These are phyloP conservation scores for Muscidifurax raptorellus DNA, from an alignment of 1,140 invertebrate species.

Conservation along the genomic window DNA sequence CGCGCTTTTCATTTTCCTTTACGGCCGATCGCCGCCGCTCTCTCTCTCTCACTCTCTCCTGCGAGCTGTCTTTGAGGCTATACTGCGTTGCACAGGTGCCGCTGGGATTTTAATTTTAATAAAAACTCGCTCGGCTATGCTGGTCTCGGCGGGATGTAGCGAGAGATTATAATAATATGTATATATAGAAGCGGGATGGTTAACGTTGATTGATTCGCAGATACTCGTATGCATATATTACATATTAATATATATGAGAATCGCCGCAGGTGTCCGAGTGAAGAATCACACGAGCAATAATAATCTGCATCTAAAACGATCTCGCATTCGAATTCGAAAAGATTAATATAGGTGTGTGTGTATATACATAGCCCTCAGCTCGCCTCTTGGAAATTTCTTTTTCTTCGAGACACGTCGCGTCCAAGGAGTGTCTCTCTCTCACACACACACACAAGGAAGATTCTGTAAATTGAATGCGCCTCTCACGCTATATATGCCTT, in stretches of 20 bases:
- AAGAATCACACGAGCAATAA: not conserved
- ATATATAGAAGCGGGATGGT: too few relatives aligned
- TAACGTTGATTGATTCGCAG: not conserved
- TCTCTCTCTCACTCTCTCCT: not conserved
- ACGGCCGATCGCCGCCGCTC: not conserved
- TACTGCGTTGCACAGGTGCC: not conserved
- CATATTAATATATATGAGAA: not conserved
- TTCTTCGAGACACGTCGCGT: not conserved
- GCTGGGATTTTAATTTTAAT: constrained; percentile 24
- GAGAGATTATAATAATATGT: too few relatives aligned
- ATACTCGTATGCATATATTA: not conserved
- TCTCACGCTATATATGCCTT: constrained; percentile 46
- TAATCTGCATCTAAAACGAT: not conserved
- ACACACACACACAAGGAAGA: constrained; percentile 15
- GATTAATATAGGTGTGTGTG: too few relatives aligned
- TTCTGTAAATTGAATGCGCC: constrained; percentile 72
- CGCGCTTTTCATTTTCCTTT: constrained; percentile 13
- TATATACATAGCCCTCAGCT: too few relatives aligned
- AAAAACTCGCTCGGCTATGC: not conserved
- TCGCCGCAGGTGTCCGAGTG: not conserved
- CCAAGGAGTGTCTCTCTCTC: not conserved
- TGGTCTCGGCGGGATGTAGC: not conserved
- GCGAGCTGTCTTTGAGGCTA: not conserved
- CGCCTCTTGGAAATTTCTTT: not conserved
- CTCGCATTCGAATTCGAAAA: not conserved